Conservation (phyloP, 2,888 invertebrate species). For the Tetragonisca angustula region DNA sequence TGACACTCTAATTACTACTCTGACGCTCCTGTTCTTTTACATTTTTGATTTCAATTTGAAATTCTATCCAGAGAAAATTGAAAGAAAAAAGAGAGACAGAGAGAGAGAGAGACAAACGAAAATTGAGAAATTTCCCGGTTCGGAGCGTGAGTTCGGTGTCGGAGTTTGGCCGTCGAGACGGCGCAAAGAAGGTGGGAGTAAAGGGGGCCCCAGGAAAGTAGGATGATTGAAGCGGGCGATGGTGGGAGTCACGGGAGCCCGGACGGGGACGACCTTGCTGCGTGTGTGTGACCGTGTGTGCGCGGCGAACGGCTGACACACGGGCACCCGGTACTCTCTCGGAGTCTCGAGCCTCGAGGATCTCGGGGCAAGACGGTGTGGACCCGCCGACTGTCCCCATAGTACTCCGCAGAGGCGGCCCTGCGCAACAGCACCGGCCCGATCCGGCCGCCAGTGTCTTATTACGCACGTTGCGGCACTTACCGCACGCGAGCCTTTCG, state of each 20-base stretch:
- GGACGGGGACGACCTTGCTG: slow-evolving; percentile 68
- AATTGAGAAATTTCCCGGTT: slow-evolving; percentile 47
- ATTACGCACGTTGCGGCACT: slow-evolving; percentile 74
- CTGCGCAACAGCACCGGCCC: slow-evolving; percentile 53
- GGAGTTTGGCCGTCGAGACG: not conserved
- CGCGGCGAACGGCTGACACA: slow-evolving; percentile 4
- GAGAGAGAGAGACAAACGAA: too few relatives aligned
- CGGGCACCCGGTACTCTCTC: slow-evolving; percentile 3
- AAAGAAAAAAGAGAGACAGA: not conserved
- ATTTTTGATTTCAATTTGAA: too few relatives aligned
- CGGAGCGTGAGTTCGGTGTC: not conserved
- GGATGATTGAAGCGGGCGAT: slow-evolving; percentile 58
- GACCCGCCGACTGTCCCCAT: slow-evolving; percentile 65
- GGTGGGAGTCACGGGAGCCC: slow-evolving; percentile 60
- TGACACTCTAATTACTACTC: too few relatives aligned
- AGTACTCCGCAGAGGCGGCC: slow-evolving; percentile 60
- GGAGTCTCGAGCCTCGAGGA: slow-evolving; percentile 30
- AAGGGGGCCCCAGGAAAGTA: slow-evolving; percentile 59
- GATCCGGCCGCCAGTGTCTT: slow-evolving; percentile 70
- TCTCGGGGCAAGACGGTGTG: slow-evolving; percentile 48
- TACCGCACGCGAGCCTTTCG: slow-evolving; percentile 52
- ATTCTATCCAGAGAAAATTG: too few relatives aligned
- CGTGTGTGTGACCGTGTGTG: slow-evolving; percentile 30
- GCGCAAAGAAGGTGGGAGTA: slow-evolving; percentile 39
- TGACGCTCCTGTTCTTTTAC: too few relatives aligned